Evolutionary conservation across 2,888 invertebrate species (phyloP), one percentile per base, ranked within the genome.

Genomic region (Monochamus alternatus): DNA sequence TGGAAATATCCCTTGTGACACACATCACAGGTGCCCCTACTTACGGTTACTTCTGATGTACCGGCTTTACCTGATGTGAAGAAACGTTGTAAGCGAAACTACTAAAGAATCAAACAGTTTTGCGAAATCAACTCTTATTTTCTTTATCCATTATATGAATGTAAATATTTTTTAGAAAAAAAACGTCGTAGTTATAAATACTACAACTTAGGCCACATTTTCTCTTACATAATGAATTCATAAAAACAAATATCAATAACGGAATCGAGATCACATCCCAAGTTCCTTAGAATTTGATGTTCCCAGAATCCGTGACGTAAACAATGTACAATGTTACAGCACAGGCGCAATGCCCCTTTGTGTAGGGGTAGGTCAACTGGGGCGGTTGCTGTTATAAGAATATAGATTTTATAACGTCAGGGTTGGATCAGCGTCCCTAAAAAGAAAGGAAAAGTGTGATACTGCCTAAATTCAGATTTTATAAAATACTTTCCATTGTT

Each of bases 301-400:
- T 62, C 31, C 30, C 12, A 22, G 31, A 73, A 66, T 58, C 3
- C 14, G 22, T 65, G 66, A 73, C 47, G 66, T 65, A 73, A 44
- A 32, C 47, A 51, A 22, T 22, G 22, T n/a, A 31, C 65, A 58
- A 31, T 65, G 64, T 44, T 58, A 43, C 44, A 14, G 73, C 73
- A 65, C 73, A 73, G n/a, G 73, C 73, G 73, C 73, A 65, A 22
- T 73, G 5, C 5, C 10, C 44, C 10, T 5, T 58, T 31, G 66
- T 60, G 65, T 73, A 60, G 59, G 75, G 65, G 63, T 75, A 75
- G 75, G 75, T 75, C 75, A 75, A 71, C 63, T 22, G 52, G 66
- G 60, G 65, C 52, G 70, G 58, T 38, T 58, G 44, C 12, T 12
- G 14, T 58, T 43, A 55, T 22, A 38, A 31, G 44, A 38, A 55